These are phyloP conservation scores for Salvelinus namaycush DNA, from an alignment of 2,113 vertebrate genomes.

Conservation along the genomic window DNA sequence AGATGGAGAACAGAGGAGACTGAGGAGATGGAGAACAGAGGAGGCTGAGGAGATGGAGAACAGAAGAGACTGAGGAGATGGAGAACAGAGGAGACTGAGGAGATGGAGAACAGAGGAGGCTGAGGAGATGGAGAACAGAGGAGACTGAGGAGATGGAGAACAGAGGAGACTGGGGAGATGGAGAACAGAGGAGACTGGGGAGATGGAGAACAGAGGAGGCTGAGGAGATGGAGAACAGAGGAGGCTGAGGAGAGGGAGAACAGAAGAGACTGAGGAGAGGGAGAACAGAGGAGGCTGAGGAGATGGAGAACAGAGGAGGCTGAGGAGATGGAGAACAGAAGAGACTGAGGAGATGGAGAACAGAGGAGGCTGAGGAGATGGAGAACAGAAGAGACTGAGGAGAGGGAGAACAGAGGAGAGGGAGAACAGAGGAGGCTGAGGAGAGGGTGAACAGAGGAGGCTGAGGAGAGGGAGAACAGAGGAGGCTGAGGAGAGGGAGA, in stretches of 20 bases:
- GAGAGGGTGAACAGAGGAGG: too few species aligned
- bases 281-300: not conserved
- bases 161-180: not conserved
- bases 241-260: not conserved
- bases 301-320: not conserved
- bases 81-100: not conserved
- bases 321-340: too few species aligned
- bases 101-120: too few species aligned
- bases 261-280: not conserved
- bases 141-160: not conserved
- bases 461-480: not conserved
- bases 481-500: not conserved
- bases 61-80: too few species aligned
- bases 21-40: too few species aligned
- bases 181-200: too few species aligned
- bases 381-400: too few species aligned
- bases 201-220: slow-evolving; percentile 8
- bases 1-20: too few species aligned
- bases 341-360: too few species aligned
- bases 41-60: too few species aligned
- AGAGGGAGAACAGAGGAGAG: not conserved
- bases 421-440: too few species aligned
- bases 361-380: too few species aligned
- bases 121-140: slow-evolving; percentile 7
- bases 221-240: slow-evolving; percentile 7